A percentile compares a stretch with the other conserved stretches of the same genome.
Conservation (phyloP, 2,888 invertebrate species). For the Blastobasis adustella region DNA sequence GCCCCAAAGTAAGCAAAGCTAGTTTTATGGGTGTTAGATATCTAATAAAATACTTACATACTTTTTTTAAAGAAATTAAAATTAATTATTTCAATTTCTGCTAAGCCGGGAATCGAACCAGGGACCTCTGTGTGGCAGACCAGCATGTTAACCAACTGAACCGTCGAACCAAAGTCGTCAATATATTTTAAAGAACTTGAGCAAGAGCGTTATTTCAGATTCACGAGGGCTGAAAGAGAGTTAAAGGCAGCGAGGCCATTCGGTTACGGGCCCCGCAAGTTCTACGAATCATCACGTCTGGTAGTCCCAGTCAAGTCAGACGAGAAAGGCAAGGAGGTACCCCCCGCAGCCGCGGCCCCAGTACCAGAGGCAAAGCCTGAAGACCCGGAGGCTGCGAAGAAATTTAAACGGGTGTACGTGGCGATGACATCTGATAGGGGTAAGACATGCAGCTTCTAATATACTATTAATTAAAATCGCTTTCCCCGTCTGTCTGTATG, state of each 20-base stretch:
- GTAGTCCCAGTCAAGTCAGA: conserved; percentile 31
- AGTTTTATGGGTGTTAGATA: too few species aligned
- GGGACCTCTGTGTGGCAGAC: too few species aligned
- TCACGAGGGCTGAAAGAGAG: conserved; percentile 83
- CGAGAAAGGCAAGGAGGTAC: conserved; percentile 27
- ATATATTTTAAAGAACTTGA: too few species aligned
- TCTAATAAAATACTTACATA: too few species aligned
- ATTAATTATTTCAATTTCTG: too few species aligned
- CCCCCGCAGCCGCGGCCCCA: conserved; percentile 60
- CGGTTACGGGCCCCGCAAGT: conserved; percentile 80
- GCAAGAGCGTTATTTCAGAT: conserved; percentile 57
- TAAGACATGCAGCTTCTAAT: conserved; percentile 15
- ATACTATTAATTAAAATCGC: too few species aligned
- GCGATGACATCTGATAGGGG: conserved; percentile 84
- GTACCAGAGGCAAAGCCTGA: conserved; percentile 40
- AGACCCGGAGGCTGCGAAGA: conserved; percentile 30
- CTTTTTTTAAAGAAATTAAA: too few species aligned
- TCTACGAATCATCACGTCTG: conserved; percentile 69
- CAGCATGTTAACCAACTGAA: too few species aligned
- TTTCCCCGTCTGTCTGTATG: too few species aligned
- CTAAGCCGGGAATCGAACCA: too few species aligned
- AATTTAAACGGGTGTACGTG: conserved; percentile 67
- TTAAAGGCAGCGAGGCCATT: conserved; percentile 81
- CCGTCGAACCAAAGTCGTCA: too few species aligned
- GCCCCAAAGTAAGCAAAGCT: too few species aligned